Conservation (phyloP, 2,113 vertebrate species). For the Scopus umbretta region DNA sequence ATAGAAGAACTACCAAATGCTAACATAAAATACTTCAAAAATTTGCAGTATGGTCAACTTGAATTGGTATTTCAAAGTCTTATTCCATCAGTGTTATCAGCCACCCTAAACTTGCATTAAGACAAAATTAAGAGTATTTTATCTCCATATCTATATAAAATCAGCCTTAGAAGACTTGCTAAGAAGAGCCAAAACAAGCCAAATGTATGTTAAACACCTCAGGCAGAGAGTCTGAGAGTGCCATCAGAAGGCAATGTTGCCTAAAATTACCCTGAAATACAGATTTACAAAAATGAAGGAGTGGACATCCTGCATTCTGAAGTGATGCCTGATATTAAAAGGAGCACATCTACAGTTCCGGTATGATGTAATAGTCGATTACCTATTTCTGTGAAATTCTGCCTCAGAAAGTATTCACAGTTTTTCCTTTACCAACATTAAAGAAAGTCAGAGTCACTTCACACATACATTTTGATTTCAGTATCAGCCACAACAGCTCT, state of each 20-base stretch:
- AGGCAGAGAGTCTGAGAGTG: background rate
- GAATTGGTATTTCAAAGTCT: background rate
- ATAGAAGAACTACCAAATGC: background rate
- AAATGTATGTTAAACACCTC: background rate
- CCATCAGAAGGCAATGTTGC: fast-evolving
- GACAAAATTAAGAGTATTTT: background rate
- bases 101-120: background rate
- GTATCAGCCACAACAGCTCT: background rate
- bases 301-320: background rate
- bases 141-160: background rate
- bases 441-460: background rate
- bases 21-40: background rate
- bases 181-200: background rate
- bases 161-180: background rate
- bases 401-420: background rate
- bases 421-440: background rate
- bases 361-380: fast-evolving
- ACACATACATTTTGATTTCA: background rate
- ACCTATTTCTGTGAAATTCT: background rate
- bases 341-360: background rate
- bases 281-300: background rate
- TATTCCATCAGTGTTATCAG: background rate
- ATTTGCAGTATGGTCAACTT: background rate
- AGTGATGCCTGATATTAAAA: background rate
- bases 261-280: background rate